Base-by-base conservation (phyloP, 2,113 vertebrate species). In the Phasianus colchicus region DNA sequence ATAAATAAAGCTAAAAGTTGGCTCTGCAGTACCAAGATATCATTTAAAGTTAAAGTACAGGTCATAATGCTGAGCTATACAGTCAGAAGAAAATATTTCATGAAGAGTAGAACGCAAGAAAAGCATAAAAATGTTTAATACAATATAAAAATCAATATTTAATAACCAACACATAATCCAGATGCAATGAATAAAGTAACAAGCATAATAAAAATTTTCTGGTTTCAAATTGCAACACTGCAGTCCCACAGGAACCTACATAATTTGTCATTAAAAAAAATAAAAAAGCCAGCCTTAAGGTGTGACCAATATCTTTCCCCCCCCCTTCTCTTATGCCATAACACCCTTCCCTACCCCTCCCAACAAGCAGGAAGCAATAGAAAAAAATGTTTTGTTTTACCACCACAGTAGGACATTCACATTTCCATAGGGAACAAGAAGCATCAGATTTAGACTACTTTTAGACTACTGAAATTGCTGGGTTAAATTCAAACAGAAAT, bases 71-170 rank as follows among this genome's bases (percentile, higher is more conserved):
- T 79, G 16, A 89, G n/a, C n/a, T 48, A 67, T 19, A 70, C 11
- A 81, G 24, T 30, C 70, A 87, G 21, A 86, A 71, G 4, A 75
- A 88, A 95, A 87, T 42, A 64, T 2, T 72, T 86, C 43, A 74
- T 22, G 52, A 45, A 86, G 11, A 50, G 4, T 13, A 87, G 34
- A 76, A 73, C 22, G 4, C 36, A 78, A 89, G 55, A 91, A 95
- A 87, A 36, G 3, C 13, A 64, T 63, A 38, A 47, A 72, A 71
- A 43, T 4, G 6, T 77, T 92, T 80, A 74, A 92, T 36, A 64
- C 30, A 27, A 73, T 75, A 48, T 65, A 90, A 91, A 96, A 96
- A 90, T 87, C 72, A 93, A 82, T 95, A 87, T 76, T 89, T 93
- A 91, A 86, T 89, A 95, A 85, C 27, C 43, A 76, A 57, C 55